Evolutionary conservation across 2,113 vertebrate genomes (phyloP).

Genomic region (Pituophis catenifer): DNA sequence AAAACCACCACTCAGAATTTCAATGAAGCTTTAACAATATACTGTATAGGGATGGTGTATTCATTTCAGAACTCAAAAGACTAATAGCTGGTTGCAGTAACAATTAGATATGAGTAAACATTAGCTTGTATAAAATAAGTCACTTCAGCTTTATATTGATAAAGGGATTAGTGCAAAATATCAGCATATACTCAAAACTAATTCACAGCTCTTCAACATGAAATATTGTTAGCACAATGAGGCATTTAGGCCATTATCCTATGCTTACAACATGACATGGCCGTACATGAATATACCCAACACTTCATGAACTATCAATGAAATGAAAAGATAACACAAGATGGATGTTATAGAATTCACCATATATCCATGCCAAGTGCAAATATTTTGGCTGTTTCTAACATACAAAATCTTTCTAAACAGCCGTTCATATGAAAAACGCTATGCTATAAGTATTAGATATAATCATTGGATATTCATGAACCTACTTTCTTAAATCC

Average conservation of each 20-base stretch:
- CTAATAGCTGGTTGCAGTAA: slow-evolving; percentile 21
- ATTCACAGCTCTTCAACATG: background rate
- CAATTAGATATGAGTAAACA: slow-evolving; percentile 15
- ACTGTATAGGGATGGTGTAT: slow-evolving; percentile 51
- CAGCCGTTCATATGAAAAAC: background rate
- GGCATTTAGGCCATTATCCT: background rate
- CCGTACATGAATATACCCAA: background rate
- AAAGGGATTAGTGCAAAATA: background rate
- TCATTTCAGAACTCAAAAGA: slow-evolving; percentile 27
- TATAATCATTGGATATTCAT: background rate
- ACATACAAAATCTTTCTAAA: background rate
- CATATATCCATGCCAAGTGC: background rate
- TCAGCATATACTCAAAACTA: background rate
- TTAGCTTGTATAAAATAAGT: background rate
- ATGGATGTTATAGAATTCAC: too few species aligned
- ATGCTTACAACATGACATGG: background rate
- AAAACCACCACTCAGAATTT: slow-evolving; percentile 65
- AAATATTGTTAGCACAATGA: background rate
- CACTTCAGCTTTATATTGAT: slow-evolving; percentile 7
- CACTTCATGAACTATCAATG: background rate
- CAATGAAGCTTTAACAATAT: slow-evolving; percentile 68
- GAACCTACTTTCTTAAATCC: background rate
- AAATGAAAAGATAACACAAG: background rate
- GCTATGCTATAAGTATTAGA: background rate
- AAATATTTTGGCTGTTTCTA: background rate